A percentile compares a stretch with the other conserved stretches of the same genome.
Evolutionary conservation across 2,113 vertebrate genomes (phyloP).

Genomic region (Australoheros scitulus): DNA sequence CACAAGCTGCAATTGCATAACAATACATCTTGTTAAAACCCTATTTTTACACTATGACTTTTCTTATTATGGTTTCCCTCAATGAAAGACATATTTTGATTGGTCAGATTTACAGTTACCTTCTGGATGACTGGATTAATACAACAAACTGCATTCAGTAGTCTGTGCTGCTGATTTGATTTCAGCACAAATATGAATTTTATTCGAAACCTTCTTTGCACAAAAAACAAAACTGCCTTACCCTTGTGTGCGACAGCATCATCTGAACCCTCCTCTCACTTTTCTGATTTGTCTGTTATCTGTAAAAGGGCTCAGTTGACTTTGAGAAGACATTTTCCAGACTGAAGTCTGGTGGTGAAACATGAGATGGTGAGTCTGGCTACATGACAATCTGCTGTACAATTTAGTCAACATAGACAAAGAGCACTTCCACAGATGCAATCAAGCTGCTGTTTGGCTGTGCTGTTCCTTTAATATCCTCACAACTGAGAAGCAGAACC

Average conservation of each 20-base stretch:
- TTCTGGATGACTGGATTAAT: not conserved
- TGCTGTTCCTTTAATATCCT: not conserved
- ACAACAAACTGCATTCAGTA: constrained; percentile 1
- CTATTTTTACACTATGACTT: not conserved
- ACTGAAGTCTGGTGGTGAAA: constrained; percentile 13
- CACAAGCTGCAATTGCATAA: not conserved
- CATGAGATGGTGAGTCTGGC: constrained; percentile 14
- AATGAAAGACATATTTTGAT: not conserved
- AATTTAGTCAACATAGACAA: not conserved
- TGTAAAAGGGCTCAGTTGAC: constrained; percentile 11
- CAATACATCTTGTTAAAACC: not conserved
- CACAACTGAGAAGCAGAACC: not conserved
- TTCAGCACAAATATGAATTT: not conserved
- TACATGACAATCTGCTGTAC: constrained; percentile 1
- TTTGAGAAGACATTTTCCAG: constrained; percentile 8
- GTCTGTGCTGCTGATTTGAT: not conserved
- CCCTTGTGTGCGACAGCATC: not conserved
- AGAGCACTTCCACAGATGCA: not conserved
- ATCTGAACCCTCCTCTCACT: not conserved
- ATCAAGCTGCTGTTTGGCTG: not conserved
- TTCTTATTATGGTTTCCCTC: not conserved
- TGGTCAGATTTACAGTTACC: not conserved
- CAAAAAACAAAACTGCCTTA: not conserved
- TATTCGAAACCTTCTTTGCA: not conserved
- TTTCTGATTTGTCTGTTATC: constrained; percentile 7